A percentile compares a stretch with the other conserved stretches of the same genome.
These are phyloP conservation scores for Trinorchestia longiramus DNA, from an alignment of 1,140 invertebrate species.

Conservation along the genomic window DNA sequence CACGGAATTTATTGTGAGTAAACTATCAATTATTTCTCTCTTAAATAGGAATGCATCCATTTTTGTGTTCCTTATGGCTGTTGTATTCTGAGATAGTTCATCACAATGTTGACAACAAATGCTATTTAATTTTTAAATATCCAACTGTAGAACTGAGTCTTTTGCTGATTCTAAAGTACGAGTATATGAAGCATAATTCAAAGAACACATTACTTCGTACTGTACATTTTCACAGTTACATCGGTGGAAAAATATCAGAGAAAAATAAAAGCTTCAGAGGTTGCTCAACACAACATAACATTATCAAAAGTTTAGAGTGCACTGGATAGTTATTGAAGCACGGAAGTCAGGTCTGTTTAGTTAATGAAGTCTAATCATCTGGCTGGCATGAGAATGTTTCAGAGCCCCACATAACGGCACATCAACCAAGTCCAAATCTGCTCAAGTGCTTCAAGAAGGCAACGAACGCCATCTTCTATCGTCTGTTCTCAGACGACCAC, in stretches of 20 bases:
- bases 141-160: too few species aligned
- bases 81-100: too few species aligned
- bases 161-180: too few species aligned
- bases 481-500: slow-evolving; percentile 33
- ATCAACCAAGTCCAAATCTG: background rate
- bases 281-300: background rate
- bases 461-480: slow-evolving; percentile 35
- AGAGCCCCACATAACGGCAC: background rate
- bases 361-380: background rate
- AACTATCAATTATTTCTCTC: too few species aligned
- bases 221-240: background rate
- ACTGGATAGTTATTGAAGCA: background rate
- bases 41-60: too few species aligned
- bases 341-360: background rate
- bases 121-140: too few species aligned
- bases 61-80: too few species aligned
- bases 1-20: too few species aligned
- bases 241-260: background rate
- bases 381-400: background rate
- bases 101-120: too few species aligned
- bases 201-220: too few species aligned
- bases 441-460: background rate
- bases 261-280: background rate
- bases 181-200: too few species aligned
- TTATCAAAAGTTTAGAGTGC: background rate